A percentile compares a stretch with the other conserved stretches of the same genome.
Conservation (phyloP, 2,113 vertebrate species). For the Varanus salvator region DNA sequence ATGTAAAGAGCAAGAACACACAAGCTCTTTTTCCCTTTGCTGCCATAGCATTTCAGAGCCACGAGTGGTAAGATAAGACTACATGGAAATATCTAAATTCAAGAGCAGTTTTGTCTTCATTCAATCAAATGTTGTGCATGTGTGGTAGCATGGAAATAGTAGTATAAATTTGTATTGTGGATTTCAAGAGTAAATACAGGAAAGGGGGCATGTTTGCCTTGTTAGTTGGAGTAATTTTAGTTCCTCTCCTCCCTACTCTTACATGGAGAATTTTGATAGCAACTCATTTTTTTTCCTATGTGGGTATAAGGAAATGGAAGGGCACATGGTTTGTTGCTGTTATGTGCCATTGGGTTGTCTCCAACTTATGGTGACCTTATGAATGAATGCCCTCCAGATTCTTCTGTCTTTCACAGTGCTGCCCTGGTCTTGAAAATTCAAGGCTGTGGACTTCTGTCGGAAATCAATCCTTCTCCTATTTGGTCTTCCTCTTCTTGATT, state of each 20-base stretch:
- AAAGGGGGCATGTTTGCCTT: neutral
- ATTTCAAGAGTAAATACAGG: neutral
- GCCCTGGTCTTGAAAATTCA: too few relatives aligned
- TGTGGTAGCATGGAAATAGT: neutral
- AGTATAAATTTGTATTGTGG: neutral
- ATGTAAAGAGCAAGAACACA: constrained; percentile 11
- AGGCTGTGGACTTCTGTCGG: too few relatives aligned
- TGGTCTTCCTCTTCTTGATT: too few relatives aligned
- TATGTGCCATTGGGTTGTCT: too few relatives aligned
- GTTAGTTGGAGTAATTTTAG: too few relatives aligned
- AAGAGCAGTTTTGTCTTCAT: neutral
- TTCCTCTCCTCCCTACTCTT: neutral
- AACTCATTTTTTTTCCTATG: neutral
- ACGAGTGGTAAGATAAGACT: neutral
- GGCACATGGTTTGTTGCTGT: too few relatives aligned
- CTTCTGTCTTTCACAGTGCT: too few relatives aligned
- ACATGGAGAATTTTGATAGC: neutral
- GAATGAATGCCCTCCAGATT: too few relatives aligned
- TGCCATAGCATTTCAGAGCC: neutral
- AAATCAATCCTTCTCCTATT: too few relatives aligned
- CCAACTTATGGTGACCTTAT: too few relatives aligned
- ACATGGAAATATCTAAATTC: neutral
- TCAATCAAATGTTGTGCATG: neutral
- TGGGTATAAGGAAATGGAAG: neutral
- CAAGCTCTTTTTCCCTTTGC: neutral